phyloP scores from a whole-genome alignment of 2,797 vertebrate species.

The Danio albolineatus region DNA sequence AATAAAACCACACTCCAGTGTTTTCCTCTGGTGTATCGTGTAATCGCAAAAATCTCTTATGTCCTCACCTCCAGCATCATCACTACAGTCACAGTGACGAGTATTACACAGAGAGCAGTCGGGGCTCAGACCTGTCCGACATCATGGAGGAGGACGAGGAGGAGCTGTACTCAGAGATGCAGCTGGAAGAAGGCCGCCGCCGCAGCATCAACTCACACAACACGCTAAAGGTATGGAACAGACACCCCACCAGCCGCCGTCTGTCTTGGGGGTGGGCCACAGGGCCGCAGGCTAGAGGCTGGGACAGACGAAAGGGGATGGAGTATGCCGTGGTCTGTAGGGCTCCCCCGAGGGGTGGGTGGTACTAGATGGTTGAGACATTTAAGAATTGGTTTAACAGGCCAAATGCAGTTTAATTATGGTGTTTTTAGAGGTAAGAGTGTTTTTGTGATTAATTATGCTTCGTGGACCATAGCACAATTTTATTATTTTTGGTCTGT shows the following conservation, averaged over 20 bases:
- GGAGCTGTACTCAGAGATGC: conserved; percentile 97
- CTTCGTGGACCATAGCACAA: not conserved
- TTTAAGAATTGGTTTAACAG: conserved; percentile 7
- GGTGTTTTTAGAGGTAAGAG: not conserved
- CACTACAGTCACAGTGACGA: conserved; percentile 92
- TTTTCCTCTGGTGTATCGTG: not conserved
- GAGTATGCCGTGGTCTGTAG: conserved; percentile 43
- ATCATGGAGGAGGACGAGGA: conserved; percentile 99
- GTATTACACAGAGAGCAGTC: conserved; percentile 96
- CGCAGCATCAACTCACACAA: conserved; percentile 91
- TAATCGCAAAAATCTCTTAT: not conserved
- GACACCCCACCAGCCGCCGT: conserved; percentile 41
- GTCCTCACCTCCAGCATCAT: conserved; percentile 71
- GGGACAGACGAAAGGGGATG: conserved; percentile 45
- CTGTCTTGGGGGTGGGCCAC: conserved; percentile 31
- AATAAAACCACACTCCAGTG: too few relatives aligned
- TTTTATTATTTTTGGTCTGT: too few relatives aligned
- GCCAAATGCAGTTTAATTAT: conserved; percentile 11
- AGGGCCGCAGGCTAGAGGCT: conserved; percentile 46
- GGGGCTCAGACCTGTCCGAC: conserved; percentile 95
- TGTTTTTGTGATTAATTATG: conserved; percentile 17
- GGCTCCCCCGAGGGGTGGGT: conserved; percentile 28
- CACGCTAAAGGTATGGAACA: conserved; percentile 89
- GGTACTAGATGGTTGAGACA: conserved; percentile 24
- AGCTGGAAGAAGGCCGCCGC: conserved; percentile 92